Evolutionary conservation across 2,797 vertebrate genomes (phyloP).

Genomic region (Rhinophrynus dorsalis): DNA sequence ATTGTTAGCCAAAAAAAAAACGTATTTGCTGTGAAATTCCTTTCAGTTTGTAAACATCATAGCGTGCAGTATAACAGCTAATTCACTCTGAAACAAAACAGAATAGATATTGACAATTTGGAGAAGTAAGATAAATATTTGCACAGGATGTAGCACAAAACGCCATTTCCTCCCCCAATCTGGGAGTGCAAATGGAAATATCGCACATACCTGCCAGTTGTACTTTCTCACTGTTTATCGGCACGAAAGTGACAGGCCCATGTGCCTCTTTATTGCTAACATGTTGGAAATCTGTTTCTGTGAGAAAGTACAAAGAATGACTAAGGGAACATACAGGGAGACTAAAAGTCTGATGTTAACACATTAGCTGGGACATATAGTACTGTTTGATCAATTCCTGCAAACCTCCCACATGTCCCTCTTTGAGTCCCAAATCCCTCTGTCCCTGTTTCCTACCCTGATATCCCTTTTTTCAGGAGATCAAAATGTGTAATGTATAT

Average conservation of each 20-base stretch:
- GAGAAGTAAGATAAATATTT: conserved; percentile 25
- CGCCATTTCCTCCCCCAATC: conserved; percentile 16
- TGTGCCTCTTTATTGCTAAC: not conserved
- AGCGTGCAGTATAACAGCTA: not conserved
- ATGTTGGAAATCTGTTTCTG: not conserved
- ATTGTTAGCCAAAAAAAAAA: not conserved
- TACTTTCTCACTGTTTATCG: conserved; percentile 11
- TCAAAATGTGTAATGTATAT: too few relatives aligned
- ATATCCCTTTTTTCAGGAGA: too few relatives aligned
- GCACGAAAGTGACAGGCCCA: conserved; percentile 5
- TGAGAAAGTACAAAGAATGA: conserved; percentile 2
- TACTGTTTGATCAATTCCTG: too few relatives aligned
- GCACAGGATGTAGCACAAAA: conserved; percentile 35
- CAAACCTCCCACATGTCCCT: too few relatives aligned
- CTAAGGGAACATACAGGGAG: not conserved
- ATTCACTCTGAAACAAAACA: not conserved
- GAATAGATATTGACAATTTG: not conserved
- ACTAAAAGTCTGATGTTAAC: too few relatives aligned
- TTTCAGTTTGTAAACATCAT: conserved; percentile 10
- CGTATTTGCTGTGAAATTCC: conserved; percentile 4
- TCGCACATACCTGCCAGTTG: conserved; percentile 22
- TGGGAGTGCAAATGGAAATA: conserved; percentile 26
- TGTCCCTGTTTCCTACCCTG: too few relatives aligned
- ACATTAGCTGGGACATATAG: too few relatives aligned
- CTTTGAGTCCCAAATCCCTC: too few relatives aligned